These are phyloP conservation scores for Gonatopus flavifemur DNA, from an alignment of 1,140 invertebrate genomes.

Conservation along the genomic window DNA sequence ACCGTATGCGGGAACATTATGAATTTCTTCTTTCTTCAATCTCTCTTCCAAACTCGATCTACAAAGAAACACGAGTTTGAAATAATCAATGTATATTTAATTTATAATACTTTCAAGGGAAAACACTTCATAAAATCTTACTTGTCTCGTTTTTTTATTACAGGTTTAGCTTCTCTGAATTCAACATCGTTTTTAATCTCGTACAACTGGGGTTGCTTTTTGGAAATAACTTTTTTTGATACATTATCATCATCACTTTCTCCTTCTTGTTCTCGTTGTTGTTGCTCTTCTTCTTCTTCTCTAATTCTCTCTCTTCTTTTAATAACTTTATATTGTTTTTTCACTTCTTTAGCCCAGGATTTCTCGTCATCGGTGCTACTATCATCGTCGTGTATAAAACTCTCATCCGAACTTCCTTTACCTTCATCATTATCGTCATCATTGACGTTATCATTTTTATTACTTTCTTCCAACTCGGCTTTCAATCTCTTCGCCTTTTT, in stretches of 20 bases:
- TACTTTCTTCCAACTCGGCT: slow-evolving; percentile 45
- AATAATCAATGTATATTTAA: not conserved
- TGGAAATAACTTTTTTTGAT: too few relatives aligned
- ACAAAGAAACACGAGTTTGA: slow-evolving; percentile 40
- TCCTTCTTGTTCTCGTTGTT: slow-evolving; percentile 50
- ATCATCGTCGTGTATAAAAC: slow-evolving; percentile 31
- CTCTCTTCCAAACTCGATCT: slow-evolving; percentile 73
- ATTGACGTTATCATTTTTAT: slow-evolving; percentile 6
- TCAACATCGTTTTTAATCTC: slow-evolving; percentile 67
- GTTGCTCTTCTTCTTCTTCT: slow-evolving; percentile 51
- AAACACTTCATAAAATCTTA: slow-evolving; percentile 33
- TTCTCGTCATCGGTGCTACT: slow-evolving; percentile 72
- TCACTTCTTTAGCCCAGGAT: slow-evolving; percentile 76
- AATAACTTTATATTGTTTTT: slow-evolving; percentile 68
- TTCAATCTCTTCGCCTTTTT: slow-evolving; percentile 64
- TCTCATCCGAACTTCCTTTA: slow-evolving; percentile 37
- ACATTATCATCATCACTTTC: slow-evolving; percentile 39
- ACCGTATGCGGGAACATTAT: slow-evolving; percentile 61
- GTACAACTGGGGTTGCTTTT: slow-evolving; percentile 63
- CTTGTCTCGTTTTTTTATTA: slow-evolving; percentile 59
- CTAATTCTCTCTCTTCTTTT: slow-evolving; percentile 51
- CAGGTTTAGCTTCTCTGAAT: slow-evolving; percentile 58
- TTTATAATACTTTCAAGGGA: not conserved
- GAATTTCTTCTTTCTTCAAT: slow-evolving; percentile 61
- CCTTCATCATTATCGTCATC: slow-evolving; percentile 24